Percentiles rank a stretch among this genome's conserved stretches.
These are phyloP conservation scores for Papilio elwesi DNA, from an alignment of 2,888 invertebrate species.

Conservation along the genomic window DNA sequence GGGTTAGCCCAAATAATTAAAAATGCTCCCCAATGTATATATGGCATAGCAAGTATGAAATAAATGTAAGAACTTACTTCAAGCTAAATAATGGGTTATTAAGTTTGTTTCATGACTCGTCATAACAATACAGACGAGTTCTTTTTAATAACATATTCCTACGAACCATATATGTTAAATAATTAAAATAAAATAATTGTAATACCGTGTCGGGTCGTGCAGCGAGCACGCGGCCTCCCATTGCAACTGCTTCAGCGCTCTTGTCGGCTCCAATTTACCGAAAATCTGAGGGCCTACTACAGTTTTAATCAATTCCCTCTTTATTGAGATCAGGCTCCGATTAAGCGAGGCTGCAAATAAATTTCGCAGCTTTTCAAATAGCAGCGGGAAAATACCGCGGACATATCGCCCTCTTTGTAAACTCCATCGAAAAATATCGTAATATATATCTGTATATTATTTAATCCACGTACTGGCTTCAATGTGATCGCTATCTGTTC, in stretches of 20 bases:
- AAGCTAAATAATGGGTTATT: too few species aligned
- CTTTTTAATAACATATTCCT: neutral
- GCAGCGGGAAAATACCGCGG: conserved; percentile 18
- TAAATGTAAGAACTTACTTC: too few species aligned
- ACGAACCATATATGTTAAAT: too few species aligned
- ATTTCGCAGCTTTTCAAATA: conserved; percentile 31
- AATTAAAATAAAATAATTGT: conserved; percentile 2
- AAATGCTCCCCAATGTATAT: too few species aligned
- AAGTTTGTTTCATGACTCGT: too few species aligned
- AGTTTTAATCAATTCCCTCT: conserved; percentile 44
- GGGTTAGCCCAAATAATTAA: too few species aligned
- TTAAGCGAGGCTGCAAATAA: conserved; percentile 37
- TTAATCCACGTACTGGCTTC: neutral
- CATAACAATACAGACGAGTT: neutral
- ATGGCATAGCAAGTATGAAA: too few species aligned
- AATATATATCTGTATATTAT: neutral
- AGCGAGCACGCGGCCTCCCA: conserved; percentile 18
- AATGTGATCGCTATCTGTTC: neutral
- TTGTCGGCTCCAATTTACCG: conserved; percentile 46
- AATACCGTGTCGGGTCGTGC: neutral
- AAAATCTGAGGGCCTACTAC: conserved; percentile 44
- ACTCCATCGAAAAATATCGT: conserved; percentile 12
- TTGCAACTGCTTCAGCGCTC: conserved; percentile 21
- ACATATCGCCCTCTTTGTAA: conserved; percentile 25
- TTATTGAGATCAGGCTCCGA: conserved; percentile 39